Evolutionary conservation across 2,888 invertebrate species (phyloP).

Genomic region (Neoscelio sp.): DNA sequence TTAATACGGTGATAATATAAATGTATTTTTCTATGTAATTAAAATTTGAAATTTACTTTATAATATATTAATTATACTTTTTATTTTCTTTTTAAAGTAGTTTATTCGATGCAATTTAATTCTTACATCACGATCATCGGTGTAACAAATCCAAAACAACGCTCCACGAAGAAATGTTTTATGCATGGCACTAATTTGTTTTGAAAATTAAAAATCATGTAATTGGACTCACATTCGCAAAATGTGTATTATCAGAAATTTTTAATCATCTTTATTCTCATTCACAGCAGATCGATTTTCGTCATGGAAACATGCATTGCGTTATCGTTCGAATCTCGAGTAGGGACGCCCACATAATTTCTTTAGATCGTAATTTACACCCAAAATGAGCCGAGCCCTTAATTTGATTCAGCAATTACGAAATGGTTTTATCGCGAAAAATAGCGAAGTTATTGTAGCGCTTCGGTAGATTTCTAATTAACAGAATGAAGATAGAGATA

Average conservation of each 20-base stretch:
- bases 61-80: neutral
- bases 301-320: conserved; percentile 50
- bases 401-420: conserved; percentile 32
- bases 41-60: too few relatives aligned
- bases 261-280: conserved; percentile 23
- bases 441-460: neutral
- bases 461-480: neutral
- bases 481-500: neutral
- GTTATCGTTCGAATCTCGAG: conserved; percentile 52
- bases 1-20: too few relatives aligned
- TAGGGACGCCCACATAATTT: conserved; percentile 37
- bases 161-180: too few relatives aligned
- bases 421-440: conserved; percentile 26
- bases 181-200: neutral
- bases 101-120: too few relatives aligned
- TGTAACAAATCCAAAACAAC: too few relatives aligned
- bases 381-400: conserved; percentile 32
- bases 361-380: conserved; percentile 36
- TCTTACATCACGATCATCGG: too few relatives aligned
- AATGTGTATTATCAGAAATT: neutral
- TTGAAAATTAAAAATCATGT: neutral
- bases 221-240: neutral
- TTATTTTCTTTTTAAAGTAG: too few relatives aligned
- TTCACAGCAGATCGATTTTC: conserved; percentile 49
- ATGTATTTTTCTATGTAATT: too few relatives aligned